These are phyloP conservation scores for Dromiciops gliroides DNA, from an alignment of 2,113 vertebrate genomes.

Conservation along the genomic window DNA sequence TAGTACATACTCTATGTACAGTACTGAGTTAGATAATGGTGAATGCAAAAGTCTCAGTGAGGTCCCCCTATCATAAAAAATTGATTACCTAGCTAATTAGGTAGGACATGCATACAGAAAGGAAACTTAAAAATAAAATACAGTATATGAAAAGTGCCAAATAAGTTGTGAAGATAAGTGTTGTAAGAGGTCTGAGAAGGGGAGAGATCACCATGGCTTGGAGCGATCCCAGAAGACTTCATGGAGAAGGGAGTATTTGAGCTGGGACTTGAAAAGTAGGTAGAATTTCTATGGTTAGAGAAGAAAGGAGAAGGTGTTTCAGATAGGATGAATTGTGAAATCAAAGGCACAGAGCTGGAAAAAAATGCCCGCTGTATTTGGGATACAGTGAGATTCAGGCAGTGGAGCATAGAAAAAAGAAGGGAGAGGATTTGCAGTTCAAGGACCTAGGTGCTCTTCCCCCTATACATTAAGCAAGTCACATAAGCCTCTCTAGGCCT, in stretches of 20 bases:
- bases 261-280: slow-evolving; percentile 30
- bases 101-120: background rate
- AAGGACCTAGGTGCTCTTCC: background rate
- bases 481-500: slow-evolving; percentile 15
- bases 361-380: background rate
- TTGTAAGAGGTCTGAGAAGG: slow-evolving; percentile 42
- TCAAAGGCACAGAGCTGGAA: background rate
- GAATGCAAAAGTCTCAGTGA: background rate
- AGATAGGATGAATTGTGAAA: slow-evolving; percentile 31
- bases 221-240: slow-evolving; percentile 35
- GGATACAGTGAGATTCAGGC: background rate
- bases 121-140: background rate
- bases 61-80: background rate
- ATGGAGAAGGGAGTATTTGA: background rate
- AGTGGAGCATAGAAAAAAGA: background rate
- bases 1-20: background rate
- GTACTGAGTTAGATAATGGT: background rate
- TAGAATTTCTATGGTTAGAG: slow-evolving; percentile 37
- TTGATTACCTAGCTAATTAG: background rate
- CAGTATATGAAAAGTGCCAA: background rate
- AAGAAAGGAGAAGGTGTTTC: slow-evolving; percentile 41
- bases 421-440: background rate
- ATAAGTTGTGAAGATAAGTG: slow-evolving; percentile 62
- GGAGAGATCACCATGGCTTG: slow-evolving; percentile 35
- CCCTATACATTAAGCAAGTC: slow-evolving; percentile 13